A percentile compares a stretch with the other conserved stretches of the same genome.
These are phyloP conservation scores for Anthophora plumipes DNA, from an alignment of 2,888 invertebrate genomes.

Conservation along the genomic window DNA sequence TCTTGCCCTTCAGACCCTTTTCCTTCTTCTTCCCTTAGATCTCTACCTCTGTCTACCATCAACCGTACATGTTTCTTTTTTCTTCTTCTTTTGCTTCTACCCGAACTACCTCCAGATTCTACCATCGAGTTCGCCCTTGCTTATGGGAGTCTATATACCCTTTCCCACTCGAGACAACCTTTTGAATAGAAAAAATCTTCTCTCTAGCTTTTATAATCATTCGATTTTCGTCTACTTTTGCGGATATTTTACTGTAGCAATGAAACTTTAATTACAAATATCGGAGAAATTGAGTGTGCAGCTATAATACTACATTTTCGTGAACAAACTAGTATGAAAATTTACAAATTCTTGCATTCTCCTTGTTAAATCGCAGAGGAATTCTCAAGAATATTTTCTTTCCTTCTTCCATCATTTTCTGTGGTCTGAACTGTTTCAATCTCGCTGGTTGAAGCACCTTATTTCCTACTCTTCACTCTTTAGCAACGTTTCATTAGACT, in stretches of 20 bases:
- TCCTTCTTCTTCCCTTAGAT: slow-evolving; percentile 18
- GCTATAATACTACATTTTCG: no score
- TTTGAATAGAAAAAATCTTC: neutral
- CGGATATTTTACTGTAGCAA: no score
- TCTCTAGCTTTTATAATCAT: no score
- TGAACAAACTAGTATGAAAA: no score
- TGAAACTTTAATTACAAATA: no score
- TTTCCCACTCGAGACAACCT: neutral
- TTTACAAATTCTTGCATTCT: no score
- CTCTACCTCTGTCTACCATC: slow-evolving; percentile 7
- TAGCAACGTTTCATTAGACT: slow-evolving; percentile 31
- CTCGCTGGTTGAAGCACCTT: neutral
- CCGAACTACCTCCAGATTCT: slow-evolving; percentile 12
- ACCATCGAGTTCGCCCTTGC: slow-evolving; percentile 22
- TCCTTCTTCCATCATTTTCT: neutral
- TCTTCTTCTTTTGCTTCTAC: slow-evolving; percentile 16
- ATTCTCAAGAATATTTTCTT: neutral
- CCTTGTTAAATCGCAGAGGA: no score
- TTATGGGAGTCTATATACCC: slow-evolving; percentile 11
- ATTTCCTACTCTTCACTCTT: neutral
- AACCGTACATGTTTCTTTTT: slow-evolving; percentile 13
- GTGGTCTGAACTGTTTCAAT: neutral
- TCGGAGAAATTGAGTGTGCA: no score
- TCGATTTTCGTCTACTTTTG: no score
- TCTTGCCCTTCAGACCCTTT: slow-evolving; percentile 16